Percentiles rank a stretch among this genome's conserved stretches.
These are phyloP conservation scores for Ataeniobius toweri DNA, from an alignment of 2,797 vertebrate species.

Conservation along the genomic window DNA sequence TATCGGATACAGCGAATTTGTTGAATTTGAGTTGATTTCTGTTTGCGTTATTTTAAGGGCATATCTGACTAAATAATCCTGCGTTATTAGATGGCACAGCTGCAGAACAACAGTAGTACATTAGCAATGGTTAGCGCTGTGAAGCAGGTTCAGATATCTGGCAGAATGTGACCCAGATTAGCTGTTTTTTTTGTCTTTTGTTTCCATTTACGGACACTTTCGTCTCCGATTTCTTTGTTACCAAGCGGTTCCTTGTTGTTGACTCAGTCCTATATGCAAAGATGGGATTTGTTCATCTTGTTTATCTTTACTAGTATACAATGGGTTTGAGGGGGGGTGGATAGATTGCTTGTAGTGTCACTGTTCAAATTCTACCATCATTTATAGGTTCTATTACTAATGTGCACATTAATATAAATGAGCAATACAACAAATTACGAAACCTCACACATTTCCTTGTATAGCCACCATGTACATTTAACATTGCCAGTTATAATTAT, in stretches of 20 bases:
- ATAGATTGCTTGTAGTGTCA: conserved; percentile 60
- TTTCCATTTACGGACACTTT: not conserved
- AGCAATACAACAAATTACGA: conserved; percentile 88
- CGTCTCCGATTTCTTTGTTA: not conserved
- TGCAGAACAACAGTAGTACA: conserved; percentile 7
- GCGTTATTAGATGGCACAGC: conserved; percentile 14
- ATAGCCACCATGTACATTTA: conserved; percentile 84
- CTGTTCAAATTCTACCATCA: conserved; percentile 70
- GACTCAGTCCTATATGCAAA: conserved; percentile 46
- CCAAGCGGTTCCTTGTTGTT: not conserved
- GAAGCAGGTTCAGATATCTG: conserved; percentile 11
- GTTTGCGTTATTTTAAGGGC: conserved; percentile 14
- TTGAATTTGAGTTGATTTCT: conserved; percentile 16
- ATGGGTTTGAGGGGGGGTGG: conserved; percentile 23
- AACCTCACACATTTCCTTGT: conserved; percentile 84
- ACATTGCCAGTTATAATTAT: conserved; percentile 82
- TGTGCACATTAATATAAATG: conserved; percentile 83
- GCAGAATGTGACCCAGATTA: conserved; percentile 24
- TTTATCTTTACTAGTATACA: conserved; percentile 59
- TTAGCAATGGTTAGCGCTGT: not conserved
- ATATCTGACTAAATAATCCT: conserved; percentile 19
- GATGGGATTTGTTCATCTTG: conserved; percentile 57
- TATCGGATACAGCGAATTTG: conserved; percentile 34
- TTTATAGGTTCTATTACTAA: conserved; percentile 80
- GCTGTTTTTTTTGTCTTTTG: not conserved